phyloP scores from a whole-genome alignment of 2,113 vertebrate species.

The human region DNA sequence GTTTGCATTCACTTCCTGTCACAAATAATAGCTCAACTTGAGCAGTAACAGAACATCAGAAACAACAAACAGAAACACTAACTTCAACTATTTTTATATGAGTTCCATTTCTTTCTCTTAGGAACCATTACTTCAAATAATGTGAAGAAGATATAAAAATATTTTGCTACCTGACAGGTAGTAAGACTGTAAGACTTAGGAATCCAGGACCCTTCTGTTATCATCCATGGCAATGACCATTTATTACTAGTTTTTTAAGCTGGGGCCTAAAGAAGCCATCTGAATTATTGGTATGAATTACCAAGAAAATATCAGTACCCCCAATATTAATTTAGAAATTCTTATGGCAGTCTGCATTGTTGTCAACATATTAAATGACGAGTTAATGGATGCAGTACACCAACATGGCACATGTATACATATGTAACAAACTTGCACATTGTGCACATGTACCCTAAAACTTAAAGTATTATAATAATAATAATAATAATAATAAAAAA shows the following conservation, averaged over 20 bases:
- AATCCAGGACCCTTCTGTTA: neutral
- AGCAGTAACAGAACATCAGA: neutral
- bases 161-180: neutral
- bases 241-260: neutral
- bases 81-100: conserved; percentile 28
- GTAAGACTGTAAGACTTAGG: neutral
- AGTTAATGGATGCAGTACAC: no score
- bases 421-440: no score
- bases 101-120: conserved; percentile 13
- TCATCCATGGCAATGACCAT: neutral
- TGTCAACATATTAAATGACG: neutral
- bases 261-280: neutral
- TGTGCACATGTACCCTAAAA: no score
- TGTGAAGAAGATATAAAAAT: conserved; percentile 25
- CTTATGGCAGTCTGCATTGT: neutral
- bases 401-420: no score
- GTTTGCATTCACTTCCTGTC: neutral
- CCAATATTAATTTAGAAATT: neutral
- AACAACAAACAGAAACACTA: conserved; percentile 1
- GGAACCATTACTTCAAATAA: neutral
- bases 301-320: neutral
- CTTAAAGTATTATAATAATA: no score
- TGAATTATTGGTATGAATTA: neutral
- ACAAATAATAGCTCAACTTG: conserved; percentile 18
- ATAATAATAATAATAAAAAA: neutral